A percentile compares a stretch with the other conserved stretches of the same genome.
These are phyloP conservation scores for Neoniphon sammara DNA, from an alignment of 2,797 vertebrate species.

Conservation along the genomic window DNA sequence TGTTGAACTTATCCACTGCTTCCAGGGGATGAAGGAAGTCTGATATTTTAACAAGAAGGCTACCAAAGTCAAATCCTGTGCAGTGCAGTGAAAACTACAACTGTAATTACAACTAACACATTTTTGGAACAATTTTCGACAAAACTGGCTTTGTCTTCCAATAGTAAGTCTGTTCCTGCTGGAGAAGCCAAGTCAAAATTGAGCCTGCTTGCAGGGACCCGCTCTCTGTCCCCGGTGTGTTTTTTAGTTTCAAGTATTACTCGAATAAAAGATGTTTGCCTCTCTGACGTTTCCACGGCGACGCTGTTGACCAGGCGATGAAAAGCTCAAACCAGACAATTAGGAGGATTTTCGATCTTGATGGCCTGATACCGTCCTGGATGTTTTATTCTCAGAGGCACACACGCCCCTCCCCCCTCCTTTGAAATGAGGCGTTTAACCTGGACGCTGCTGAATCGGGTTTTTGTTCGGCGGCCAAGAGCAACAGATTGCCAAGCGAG, in stretches of 20 bases:
- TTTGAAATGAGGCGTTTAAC: constrained; percentile 24
- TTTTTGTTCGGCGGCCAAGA: constrained; percentile 50
- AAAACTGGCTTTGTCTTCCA: too few species aligned
- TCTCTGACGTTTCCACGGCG: constrained; percentile 32
- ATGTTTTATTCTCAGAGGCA: constrained; percentile 16
- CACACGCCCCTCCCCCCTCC: neutral
- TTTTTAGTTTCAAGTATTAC: too few species aligned
- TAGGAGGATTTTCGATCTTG: neutral
- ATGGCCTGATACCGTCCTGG: constrained; percentile 4
- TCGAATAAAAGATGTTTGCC: neutral
- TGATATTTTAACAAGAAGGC: neutral
- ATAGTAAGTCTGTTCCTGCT: neutral
- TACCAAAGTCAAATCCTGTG: too few species aligned
- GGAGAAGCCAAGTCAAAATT: neutral
- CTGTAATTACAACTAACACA: neutral
- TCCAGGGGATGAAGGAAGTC: neutral
- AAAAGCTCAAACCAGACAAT: constrained; percentile 25
- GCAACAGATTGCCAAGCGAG: constrained; percentile 31
- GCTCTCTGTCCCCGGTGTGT: too few species aligned
- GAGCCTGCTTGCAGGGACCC: neutral
- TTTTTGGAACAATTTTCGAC: neutral
- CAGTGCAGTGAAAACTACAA: too few species aligned
- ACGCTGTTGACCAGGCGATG: constrained; percentile 16
- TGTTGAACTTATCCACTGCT: neutral
- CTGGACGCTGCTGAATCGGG: constrained; percentile 26